These are phyloP conservation scores for Ormyrus thymus DNA, from an alignment of 2,888 invertebrate genomes.

Conservation along the genomic window DNA sequence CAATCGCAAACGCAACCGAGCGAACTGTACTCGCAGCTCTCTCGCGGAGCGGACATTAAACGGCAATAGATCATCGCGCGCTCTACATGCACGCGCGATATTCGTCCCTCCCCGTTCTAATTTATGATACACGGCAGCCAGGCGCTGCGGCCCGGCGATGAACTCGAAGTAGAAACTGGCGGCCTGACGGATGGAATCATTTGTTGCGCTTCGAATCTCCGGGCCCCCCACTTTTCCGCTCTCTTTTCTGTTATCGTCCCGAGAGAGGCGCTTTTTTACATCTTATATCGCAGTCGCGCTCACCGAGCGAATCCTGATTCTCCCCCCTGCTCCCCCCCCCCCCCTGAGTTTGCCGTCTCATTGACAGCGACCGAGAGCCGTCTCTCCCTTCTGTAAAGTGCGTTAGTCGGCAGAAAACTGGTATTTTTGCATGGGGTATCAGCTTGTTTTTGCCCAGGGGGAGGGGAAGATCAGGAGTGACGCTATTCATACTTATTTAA, in stretches of 20 bases:
- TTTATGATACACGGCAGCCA: slow-evolving; percentile 24
- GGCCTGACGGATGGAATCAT: slow-evolving; percentile 55
- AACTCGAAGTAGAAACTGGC: not conserved
- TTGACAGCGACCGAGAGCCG: not conserved
- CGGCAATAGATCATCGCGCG: slow-evolving; percentile 59
- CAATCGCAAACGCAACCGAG: too few species aligned
- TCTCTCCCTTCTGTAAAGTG: not conserved
- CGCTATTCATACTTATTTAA: slow-evolving; percentile 18
- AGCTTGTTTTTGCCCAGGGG: not conserved
- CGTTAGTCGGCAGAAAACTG: not conserved
- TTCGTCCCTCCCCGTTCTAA: slow-evolving; percentile 25
- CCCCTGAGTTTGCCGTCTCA: not conserved
- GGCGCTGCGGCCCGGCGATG: slow-evolving; percentile 37
- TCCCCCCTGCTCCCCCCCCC: too few species aligned
- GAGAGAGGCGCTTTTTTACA: slow-evolving; percentile 5
- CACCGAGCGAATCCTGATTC: too few species aligned
- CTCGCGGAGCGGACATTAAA: slow-evolving; percentile 77
- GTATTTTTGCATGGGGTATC: not conserved
- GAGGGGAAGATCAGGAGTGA: not conserved
- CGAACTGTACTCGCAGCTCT: too few species aligned
- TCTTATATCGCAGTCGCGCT: not conserved
- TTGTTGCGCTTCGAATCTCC: slow-evolving; percentile 54
- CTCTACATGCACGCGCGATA: slow-evolving; percentile 52
- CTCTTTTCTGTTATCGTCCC: not conserved
- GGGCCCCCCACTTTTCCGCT: slow-evolving; percentile 9